Evolutionary conservation across 2,888 invertebrate species (phyloP).

Genomic region (Acleris cristana): DNA sequence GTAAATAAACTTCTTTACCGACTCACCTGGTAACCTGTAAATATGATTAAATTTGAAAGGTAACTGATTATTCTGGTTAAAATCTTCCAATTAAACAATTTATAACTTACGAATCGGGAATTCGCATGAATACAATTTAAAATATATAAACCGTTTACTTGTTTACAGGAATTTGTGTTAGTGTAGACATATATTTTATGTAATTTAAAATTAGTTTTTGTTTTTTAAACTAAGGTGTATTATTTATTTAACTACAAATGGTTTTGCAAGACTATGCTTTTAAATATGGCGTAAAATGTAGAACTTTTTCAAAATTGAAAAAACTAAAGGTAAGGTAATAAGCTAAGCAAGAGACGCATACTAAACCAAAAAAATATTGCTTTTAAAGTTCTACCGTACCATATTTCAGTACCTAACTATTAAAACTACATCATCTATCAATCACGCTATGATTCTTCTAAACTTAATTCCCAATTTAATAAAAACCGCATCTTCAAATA

Average conservation of each 20-base stretch:
- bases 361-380: too few species aligned
- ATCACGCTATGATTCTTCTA: too few species aligned
- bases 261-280: not conserved
- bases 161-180: constrained; percentile 81
- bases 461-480: constrained; percentile 8
- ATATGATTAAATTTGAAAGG: constrained; percentile 38
- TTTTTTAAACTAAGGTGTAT: constrained; percentile 22
- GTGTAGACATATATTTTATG: constrained; percentile 56
- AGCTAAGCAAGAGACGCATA: too few species aligned
- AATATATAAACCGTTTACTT: constrained; percentile 60
- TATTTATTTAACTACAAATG: too few species aligned
- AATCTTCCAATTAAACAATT: constrained; percentile 44
- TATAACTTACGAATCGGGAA: constrained; percentile 52
- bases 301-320: too few species aligned
- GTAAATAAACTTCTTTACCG: constrained; percentile 39
- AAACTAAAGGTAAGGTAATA: too few species aligned
- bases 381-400: too few species aligned
- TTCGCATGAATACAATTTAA: constrained; percentile 49
- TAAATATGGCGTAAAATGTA: too few species aligned
- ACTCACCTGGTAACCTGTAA: constrained; percentile 61
- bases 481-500: constrained; percentile 2
- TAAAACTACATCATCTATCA: too few species aligned
- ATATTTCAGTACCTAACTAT: too few species aligned
- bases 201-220: constrained; percentile 23
- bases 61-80: constrained; percentile 14